Percentiles rank a stretch among this genome's conserved stretches.
phyloP scores from a whole-genome alignment of 2,797 vertebrate genomes.

The Typhlichthys eigenmanni region DNA sequence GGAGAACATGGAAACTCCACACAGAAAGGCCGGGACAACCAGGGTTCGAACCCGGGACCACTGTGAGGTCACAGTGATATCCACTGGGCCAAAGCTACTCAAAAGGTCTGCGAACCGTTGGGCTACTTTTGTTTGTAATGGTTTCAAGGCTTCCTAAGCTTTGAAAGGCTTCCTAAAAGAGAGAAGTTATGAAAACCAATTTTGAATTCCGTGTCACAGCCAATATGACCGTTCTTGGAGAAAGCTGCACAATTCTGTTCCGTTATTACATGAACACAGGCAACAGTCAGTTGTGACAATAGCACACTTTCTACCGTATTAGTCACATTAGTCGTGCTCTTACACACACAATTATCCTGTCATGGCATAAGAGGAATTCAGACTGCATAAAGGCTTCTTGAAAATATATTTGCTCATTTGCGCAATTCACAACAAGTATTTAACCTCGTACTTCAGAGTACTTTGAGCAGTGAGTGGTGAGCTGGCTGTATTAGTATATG shows the following conservation, averaged over 20 bases:
- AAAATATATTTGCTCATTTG: slow-evolving; percentile 45
- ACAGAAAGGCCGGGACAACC: no score
- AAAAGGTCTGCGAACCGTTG: no score
- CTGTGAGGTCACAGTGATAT: no score
- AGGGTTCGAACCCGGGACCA: no score
- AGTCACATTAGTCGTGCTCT: slow-evolving; percentile 9
- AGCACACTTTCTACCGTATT: slow-evolving; percentile 26
- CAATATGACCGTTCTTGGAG: not conserved
- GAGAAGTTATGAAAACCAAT: not conserved
- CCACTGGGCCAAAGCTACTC: no score
- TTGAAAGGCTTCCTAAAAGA: slow-evolving; percentile 1
- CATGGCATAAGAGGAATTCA: slow-evolving; percentile 34
- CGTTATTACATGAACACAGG: slow-evolving; percentile 7
- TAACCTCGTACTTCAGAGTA: slow-evolving; percentile 40
- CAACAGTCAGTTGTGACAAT: slow-evolving; percentile 18
- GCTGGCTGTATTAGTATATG: not conserved
- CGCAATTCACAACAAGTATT: slow-evolving; percentile 41
- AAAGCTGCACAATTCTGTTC: not conserved
- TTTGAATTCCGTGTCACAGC: not conserved
- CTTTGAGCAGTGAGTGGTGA: slow-evolving; percentile 40
- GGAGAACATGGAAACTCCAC: no score
- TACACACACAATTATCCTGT: slow-evolving; percentile 38
- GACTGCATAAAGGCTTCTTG: slow-evolving; percentile 37
- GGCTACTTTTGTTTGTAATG: not conserved
- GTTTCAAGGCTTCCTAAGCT: not conserved